These are phyloP conservation scores for Syrmaticus mikado DNA, from an alignment of 2,113 vertebrate genomes.

Conservation along the genomic window DNA sequence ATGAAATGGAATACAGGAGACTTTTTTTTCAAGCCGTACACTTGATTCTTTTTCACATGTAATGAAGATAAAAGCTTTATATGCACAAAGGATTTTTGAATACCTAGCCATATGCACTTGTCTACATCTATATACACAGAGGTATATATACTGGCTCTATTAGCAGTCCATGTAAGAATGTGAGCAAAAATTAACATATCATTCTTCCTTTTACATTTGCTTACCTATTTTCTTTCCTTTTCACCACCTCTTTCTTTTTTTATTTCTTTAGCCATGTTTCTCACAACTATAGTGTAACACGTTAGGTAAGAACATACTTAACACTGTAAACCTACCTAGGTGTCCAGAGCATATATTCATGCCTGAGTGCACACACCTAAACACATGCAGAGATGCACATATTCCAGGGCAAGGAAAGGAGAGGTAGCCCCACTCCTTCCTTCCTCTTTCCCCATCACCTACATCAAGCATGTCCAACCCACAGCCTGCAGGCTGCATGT, in stretches of 20 bases:
- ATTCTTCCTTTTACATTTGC: not conserved
- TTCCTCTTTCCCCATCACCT: not conserved
- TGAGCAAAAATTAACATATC: not conserved
- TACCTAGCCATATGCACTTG: slow-evolving; percentile 52
- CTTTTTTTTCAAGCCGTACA: slow-evolving; percentile 19
- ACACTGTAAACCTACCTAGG: not conserved
- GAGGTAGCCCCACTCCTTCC: not conserved
- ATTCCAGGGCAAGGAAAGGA: not conserved
- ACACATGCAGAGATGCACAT: not conserved
- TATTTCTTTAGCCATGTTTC: not conserved
- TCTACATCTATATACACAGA: slow-evolving; percentile 56
- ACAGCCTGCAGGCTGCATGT: no score
- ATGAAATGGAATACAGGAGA: slow-evolving; percentile 25
- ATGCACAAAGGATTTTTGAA: slow-evolving; percentile 19
- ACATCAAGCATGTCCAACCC: no score
- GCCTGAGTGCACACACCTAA: not conserved
- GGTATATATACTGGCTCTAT: not conserved
- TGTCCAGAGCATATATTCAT: not conserved
- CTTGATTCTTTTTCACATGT: not conserved
- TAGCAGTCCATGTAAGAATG: not conserved
- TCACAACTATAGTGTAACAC: not conserved
- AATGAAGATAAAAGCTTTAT: slow-evolving; percentile 66
- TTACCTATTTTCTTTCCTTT: not conserved
- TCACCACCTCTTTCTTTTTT: not conserved
- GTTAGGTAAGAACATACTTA: not conserved